These are phyloP conservation scores for Panopea generosa DNA, from an alignment of 2,888 invertebrate genomes.

Conservation along the genomic window DNA sequence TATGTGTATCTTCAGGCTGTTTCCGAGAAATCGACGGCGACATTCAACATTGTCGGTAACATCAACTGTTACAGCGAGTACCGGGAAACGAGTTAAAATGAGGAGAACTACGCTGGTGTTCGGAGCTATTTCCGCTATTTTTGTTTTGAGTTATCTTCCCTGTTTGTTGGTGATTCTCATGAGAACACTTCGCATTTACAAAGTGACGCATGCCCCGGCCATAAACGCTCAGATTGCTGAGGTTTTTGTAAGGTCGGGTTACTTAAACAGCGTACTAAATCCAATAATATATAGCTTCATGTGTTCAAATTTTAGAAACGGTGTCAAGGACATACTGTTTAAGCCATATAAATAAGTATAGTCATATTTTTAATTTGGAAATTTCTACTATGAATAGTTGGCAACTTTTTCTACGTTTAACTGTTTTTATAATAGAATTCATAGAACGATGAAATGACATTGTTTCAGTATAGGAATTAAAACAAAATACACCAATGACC, in stretches of 20 bases:
- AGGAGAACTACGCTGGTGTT: conserved; percentile 38
- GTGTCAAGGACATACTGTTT: conserved; percentile 15
- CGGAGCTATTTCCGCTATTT: conserved; percentile 32
- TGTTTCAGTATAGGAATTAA: no score
- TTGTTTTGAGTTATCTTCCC: conserved; percentile 43
- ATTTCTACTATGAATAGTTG: no score
- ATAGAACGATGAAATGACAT: no score
- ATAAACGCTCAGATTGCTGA: conserved; percentile 27
- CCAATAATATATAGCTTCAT: conserved; percentile 44
- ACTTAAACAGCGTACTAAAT: conserved; percentile 31
- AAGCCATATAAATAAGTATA: neutral
- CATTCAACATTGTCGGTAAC: no score
- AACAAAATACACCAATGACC: no score
- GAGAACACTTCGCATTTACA: conserved; percentile 22
- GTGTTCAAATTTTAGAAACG: conserved; percentile 34
- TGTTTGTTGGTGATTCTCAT: conserved; percentile 26
- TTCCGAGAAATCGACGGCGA: neutral
- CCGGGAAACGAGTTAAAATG: conserved; percentile 26
- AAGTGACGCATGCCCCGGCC: conserved; percentile 2
- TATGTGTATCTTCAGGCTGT: neutral
- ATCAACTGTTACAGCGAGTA: neutral
- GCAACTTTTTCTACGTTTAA: no score
- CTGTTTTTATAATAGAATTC: no score
- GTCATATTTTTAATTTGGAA: no score
- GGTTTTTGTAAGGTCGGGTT: conserved; percentile 31